A percentile compares a stretch with the other conserved stretches of the same genome.
Evolutionary conservation across 2,113 vertebrate genomes (phyloP).

Genomic region (Daboia siamensis): DNA sequence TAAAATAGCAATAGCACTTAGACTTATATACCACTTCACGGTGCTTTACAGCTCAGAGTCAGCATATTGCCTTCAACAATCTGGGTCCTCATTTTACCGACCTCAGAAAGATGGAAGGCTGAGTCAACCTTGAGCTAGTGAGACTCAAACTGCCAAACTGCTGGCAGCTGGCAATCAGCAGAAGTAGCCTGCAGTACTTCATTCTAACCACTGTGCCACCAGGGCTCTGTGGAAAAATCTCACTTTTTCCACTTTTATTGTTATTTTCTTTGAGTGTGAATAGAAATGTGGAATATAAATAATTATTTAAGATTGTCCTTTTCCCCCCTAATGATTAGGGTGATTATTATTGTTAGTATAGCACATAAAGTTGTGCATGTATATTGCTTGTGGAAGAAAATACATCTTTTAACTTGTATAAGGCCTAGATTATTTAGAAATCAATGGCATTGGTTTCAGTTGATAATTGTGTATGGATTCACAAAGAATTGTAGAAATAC

Average conservation of each 20-base stretch:
- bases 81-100: no score
- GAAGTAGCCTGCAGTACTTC: no score
- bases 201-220: no score
- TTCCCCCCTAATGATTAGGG: not conserved
- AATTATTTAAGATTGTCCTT: not conserved
- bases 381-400: not conserved
- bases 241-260: not conserved
- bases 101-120: no score
- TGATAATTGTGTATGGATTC: not conserved
- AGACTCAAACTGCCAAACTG: no score
- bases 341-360: not conserved
- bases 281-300: not conserved
- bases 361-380: not conserved
- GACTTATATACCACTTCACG: no score
- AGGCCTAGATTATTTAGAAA: not conserved
- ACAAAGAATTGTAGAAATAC: not conserved
- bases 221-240: no score
- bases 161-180: no score
- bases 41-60: no score
- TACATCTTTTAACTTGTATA: not conserved
- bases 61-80: no score
- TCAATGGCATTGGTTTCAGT: not conserved
- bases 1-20: no score
- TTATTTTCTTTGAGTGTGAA: not conserved
- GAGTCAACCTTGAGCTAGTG: no score